phyloP scores from a whole-genome alignment of 1,140 invertebrate species.

The Neelides sp. region DNA sequence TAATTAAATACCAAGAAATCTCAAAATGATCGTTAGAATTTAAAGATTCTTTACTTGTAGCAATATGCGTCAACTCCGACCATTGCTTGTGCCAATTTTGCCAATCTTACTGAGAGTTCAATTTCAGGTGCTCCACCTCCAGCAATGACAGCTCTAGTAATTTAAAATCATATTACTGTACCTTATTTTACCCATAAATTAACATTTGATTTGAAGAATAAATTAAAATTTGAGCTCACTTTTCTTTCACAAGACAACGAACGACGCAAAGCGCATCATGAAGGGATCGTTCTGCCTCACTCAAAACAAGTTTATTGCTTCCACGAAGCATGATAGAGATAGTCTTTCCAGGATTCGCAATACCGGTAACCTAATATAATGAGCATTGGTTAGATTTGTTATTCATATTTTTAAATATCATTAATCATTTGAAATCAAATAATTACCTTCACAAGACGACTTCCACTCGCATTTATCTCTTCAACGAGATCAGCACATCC shows the following conservation, averaged over 20 bases:
- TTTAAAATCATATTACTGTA: constrained; percentile 1
- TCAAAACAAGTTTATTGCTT: constrained; percentile 90
- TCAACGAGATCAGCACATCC: constrained; percentile 87
- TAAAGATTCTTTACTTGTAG: constrained; percentile 47
- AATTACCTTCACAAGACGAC: constrained; percentile 81
- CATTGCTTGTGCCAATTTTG: constrained; percentile 65
- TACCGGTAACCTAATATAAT: constrained; percentile 61
- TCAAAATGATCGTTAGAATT: too few relatives aligned
- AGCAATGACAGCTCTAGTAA: constrained; percentile 60
- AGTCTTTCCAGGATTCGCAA: constrained; percentile 73
- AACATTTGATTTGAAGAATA: too few relatives aligned
- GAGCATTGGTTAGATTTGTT: too few relatives aligned
- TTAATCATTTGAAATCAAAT: constrained; percentile 21
- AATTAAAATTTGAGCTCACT: constrained; percentile 34
- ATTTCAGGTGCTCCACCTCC: constrained; percentile 97
- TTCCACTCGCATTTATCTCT: constrained; percentile 76
- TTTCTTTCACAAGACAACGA: constrained; percentile 88
- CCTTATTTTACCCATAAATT: neutral
- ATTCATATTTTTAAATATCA: neutral
- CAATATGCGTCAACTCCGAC: constrained; percentile 91
- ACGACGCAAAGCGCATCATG: constrained; percentile 98
- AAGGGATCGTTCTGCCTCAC: constrained; percentile 88
- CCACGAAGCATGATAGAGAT: constrained; percentile 88
- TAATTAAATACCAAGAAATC: too few relatives aligned
- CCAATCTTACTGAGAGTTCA: constrained; percentile 75